Conservation (phyloP, 1,140 invertebrate species). For the Drosophila funebris region DNA sequence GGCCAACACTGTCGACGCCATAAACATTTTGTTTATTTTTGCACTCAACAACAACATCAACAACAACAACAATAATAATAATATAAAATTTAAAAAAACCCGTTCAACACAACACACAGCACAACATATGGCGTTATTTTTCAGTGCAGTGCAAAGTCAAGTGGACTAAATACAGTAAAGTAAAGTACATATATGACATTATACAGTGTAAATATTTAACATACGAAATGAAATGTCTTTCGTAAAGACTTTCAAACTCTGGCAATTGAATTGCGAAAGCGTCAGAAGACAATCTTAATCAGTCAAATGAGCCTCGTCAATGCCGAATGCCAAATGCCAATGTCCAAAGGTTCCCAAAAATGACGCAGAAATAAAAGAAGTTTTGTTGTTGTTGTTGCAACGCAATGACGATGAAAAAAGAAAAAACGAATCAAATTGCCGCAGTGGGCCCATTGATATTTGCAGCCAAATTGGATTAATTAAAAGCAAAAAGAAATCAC, state of each 20-base stretch:
- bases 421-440: constrained; percentile 13
- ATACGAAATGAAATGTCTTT: neutral
- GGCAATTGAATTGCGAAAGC: neutral
- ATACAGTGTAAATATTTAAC: constrained; percentile 32
- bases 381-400: constrained; percentile 2
- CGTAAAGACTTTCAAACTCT: neutral
- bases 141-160: constrained; percentile 22
- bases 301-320: constrained; percentile 26
- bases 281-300: constrained; percentile 11
- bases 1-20: constrained; percentile 36
- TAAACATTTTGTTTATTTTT: constrained; percentile 72
- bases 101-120: constrained; percentile 55
- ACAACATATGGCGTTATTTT: constrained; percentile 65
- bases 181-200: constrained; percentile 8
- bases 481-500: constrained; percentile 48
- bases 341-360: constrained; percentile 31
- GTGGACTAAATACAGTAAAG: constrained; percentile 31
- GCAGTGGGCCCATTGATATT: constrained; percentile 20
- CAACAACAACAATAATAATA: no score
- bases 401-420: constrained; percentile 5
- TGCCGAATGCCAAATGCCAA: constrained; percentile 35
- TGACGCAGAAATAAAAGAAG: constrained; percentile 35
- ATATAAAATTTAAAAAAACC: no score
- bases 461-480: constrained; percentile 56
- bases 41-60: constrained; percentile 52